These are phyloP conservation scores for Notechis scutatus DNA, from an alignment of 2,113 vertebrate species.

Conservation along the genomic window DNA sequence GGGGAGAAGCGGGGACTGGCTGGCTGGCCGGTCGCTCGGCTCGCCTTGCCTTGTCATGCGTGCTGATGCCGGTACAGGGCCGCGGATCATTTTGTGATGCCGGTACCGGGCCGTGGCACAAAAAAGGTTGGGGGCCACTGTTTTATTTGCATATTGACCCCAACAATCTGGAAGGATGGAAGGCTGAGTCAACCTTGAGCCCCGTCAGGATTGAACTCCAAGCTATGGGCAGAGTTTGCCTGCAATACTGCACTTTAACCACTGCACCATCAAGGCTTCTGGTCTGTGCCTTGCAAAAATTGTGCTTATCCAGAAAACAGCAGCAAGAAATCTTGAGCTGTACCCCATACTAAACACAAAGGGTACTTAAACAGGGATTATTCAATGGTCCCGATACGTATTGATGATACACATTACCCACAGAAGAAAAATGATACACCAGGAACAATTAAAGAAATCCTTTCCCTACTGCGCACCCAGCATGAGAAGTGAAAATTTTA, in stretches of 20 bases:
- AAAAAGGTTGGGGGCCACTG: no score
- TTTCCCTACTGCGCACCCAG: background rate
- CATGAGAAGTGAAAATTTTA: background rate
- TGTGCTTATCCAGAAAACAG: background rate
- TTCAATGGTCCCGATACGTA: background rate
- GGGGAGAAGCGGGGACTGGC: no score
- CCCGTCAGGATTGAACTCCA: background rate
- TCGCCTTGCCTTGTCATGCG: no score
- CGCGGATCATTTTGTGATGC: no score
- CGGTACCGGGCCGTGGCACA: no score
- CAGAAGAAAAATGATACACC: background rate
- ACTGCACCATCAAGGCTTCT: background rate
- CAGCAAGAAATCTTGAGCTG: background rate
- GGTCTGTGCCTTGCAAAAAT: background rate
- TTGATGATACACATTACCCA: background rate
- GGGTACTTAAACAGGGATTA: background rate
- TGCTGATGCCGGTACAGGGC: no score
- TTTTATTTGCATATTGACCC: background rate
- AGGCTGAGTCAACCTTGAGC: background rate
- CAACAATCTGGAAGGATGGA: background rate
- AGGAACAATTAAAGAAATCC: background rate
- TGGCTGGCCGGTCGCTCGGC: no score
- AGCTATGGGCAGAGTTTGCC: background rate
- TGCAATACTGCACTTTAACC: background rate
- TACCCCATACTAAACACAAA: background rate